A percentile compares a stretch with the other conserved stretches of the same genome.
phyloP scores from a whole-genome alignment of 2,797 vertebrate genomes.

The Mastacembelus armatus region DNA sequence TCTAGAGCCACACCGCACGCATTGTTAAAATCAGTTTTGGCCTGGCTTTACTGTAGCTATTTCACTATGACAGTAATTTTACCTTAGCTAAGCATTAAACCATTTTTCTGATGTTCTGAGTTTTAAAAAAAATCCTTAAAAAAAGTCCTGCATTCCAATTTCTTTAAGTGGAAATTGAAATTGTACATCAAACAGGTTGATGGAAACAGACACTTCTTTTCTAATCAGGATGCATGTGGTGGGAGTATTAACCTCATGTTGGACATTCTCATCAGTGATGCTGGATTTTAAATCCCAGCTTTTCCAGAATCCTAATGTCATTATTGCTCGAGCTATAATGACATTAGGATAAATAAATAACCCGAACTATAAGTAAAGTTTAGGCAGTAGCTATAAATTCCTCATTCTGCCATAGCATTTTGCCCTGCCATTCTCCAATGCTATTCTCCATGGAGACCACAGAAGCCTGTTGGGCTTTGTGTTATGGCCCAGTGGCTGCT shows the following conservation, averaged over 20 bases:
- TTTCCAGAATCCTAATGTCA: neutral
- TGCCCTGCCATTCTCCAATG: conserved; percentile 25
- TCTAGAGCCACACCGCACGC: neutral
- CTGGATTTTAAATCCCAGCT: conserved; percentile 10
- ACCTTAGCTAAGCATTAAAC: neutral
- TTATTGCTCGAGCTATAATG: neutral
- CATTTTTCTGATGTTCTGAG: no score
- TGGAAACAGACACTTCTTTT: neutral
- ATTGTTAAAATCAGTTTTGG: neutral
- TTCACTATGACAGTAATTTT: neutral
- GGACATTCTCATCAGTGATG: neutral
- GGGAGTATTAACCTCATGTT: neutral
- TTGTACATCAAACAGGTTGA: no score
- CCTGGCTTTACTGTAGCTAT: neutral
- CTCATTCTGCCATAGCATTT: conserved; percentile 23
- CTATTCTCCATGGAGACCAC: conserved; percentile 63
- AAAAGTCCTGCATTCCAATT: no score
- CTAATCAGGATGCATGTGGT: neutral
- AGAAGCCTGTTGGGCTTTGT: conserved; percentile 71
- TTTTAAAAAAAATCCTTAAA: no score
- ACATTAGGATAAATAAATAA: no score
- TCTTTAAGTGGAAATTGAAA: no score
- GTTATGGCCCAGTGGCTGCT: conserved; percentile 70
- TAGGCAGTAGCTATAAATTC: neutral
- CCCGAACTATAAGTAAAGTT: conserved; percentile 6